Evolutionary conservation across 2,888 invertebrate species (phyloP), one percentile per base, ranked within the genome.

Genomic region (Lasioglossum oenotherae): DNA sequence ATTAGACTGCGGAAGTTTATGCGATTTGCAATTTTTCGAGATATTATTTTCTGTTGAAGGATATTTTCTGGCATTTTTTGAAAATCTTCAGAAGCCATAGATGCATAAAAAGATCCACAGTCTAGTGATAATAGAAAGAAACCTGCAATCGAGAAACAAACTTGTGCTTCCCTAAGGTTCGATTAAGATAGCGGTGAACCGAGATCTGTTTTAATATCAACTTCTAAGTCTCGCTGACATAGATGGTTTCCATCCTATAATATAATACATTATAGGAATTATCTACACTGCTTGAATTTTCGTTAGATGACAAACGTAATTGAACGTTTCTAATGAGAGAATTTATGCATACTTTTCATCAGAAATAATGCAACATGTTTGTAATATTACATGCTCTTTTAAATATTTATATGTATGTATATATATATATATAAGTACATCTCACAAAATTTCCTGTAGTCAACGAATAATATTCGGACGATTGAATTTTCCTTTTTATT

Each of bases 191-290:
- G 23, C n/a, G 31, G 57, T 27, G 41, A 46, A 72, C 23, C 46
- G 76, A 85, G 79, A 83, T 83, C 85, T 46, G 35, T 31, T 41
- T 60, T 41, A 19, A 84, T 46, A 46, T 14, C 74, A 82, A 46
- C 82, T 67, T 60, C 44, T 74, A 53, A 23, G 35, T 31, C 35
- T 31, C 35, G 74, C 14, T 44, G 10, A 73, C 23, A 31, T 71
- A 80, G 53, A 80, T 84, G 85, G 67, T 80, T 72, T 46, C 60
- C 78, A 35, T 77, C 74, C 12, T 67, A 27, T 57, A 16, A 49
- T 64, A n/a, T 27, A 72, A 44, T 44, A 72, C 44, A 49, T 19
- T 49, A 46, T 44, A 16, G 19, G 19, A 49, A 49, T 73, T 23
- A 49, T 38, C 19, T 41, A 69, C 38, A 38, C 41, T 69, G 35